Percentiles rank a stretch among this genome's conserved stretches.
Conservation (phyloP, 2,113 vertebrate genomes). For the Emydura subglobosa region DNA sequence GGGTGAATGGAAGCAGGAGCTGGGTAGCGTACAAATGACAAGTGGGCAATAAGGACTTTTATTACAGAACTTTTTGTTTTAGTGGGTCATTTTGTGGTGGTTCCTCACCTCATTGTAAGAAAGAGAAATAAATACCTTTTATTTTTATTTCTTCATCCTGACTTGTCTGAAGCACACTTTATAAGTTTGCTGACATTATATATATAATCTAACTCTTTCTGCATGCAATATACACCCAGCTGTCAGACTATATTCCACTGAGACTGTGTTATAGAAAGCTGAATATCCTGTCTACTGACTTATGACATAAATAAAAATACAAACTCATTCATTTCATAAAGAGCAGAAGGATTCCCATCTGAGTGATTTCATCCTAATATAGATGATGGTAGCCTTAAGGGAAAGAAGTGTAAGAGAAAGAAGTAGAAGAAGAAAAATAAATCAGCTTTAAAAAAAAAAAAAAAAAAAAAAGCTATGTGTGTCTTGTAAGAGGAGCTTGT, state of each 20-base stretch:
- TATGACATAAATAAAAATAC: not conserved
- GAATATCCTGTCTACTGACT: not conserved
- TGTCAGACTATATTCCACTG: not conserved
- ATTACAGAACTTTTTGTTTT: conserved; percentile 15
- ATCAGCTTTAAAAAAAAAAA: not conserved
- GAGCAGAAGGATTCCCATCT: not conserved
- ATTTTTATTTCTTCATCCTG: conserved; percentile 1
- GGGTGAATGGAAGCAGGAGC: not conserved
- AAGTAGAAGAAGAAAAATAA: not conserved
- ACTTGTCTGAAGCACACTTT: not conserved
- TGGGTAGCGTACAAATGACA: conserved; percentile 33
- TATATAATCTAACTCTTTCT: not conserved
- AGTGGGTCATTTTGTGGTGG: not conserved
- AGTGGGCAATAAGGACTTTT: conserved; percentile 22
- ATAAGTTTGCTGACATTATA: not conserved
- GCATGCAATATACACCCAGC: not conserved
- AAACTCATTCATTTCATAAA: not conserved
- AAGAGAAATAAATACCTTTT: not conserved
- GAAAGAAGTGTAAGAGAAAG: not conserved
- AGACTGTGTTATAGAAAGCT: not conserved
- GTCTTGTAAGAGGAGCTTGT: not conserved
- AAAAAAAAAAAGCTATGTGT: not conserved
- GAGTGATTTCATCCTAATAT: not conserved
- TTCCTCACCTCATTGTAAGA: conserved; percentile 16
- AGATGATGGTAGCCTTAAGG: not conserved